A percentile compares a stretch with the other conserved stretches of the same genome.
Conservation (phyloP, 2,113 vertebrate genomes). For the Leucosticte australis region DNA sequence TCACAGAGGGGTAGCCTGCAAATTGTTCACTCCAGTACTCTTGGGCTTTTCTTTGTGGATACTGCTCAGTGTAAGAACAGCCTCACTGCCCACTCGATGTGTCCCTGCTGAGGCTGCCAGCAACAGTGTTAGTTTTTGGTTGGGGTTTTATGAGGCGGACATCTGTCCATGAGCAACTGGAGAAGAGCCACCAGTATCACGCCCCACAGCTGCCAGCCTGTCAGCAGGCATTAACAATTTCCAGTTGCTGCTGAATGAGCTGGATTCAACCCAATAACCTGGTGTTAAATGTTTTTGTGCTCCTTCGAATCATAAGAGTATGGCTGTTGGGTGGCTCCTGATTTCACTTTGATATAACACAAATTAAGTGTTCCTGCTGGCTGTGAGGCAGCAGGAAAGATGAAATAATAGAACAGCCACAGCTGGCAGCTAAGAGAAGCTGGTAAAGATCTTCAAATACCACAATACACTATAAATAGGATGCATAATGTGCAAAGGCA, state of each 20-base stretch:
- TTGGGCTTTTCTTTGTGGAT: background rate
- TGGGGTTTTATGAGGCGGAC: background rate
- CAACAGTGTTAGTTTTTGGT: background rate
- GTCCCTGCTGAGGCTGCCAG: background rate
- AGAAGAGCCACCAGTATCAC: background rate
- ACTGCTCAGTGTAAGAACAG: background rate
- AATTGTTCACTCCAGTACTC: background rate
- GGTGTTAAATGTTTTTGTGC: background rate
- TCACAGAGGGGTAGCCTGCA: background rate
- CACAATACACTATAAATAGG: background rate
- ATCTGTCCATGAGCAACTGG: conserved; percentile 3
- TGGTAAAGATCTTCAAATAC: background rate
- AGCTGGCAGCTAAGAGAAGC: background rate
- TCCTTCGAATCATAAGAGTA: background rate
- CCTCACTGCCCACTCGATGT: background rate
- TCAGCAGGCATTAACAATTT: background rate
- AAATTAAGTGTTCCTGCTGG: background rate
- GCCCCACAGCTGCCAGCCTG: background rate
- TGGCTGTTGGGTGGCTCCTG: background rate
- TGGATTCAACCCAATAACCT: background rate
- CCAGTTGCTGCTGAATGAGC: background rate
- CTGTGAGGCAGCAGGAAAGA: background rate
- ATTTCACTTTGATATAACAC: background rate
- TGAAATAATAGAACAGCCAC: background rate
- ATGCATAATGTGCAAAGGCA: background rate